Evolutionary conservation across 1,140 invertebrate species (phyloP), one percentile per base, ranked within the genome.

Genomic region (Danaus plexippus): DNA sequence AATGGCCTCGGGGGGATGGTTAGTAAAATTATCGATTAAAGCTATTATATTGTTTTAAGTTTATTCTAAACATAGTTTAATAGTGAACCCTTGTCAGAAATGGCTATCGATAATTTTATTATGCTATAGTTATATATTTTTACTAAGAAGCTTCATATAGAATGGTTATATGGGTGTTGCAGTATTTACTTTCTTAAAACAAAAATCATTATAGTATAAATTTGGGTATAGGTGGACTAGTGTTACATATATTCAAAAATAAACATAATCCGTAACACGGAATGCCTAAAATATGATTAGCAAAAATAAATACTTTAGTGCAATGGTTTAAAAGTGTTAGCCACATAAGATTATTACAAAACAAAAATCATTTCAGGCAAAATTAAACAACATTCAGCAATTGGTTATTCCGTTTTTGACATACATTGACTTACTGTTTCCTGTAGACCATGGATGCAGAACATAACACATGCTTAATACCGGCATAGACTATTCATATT

Each of bases 341-440:
- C 79, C 76, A 86, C 79, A 82, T 63, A 85, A 80, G 52, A 72
- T 79, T 83, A 82, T 54, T 51, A 60, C 42, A 51, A 54, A 52
- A 68, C 22, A 73, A 70, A 73, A 74, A 61, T 72, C 69, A 73
- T 54, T 66, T 75, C 75, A 86, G 79, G 80, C 80, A 81, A 77
- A 80, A 75, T 66, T 52, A 71, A 76, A 72, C 45, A 67, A 73
- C 64, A 77, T 71, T 70, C 73, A 73, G 64, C 70, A 62, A 57
- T 63, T 67, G 63, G 71, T 66, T 72, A 70, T 64, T 67, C 59
- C 22, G 1, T 60, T 71, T 72, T 73, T 71, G 71, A 86, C 83
- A 86, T 86, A 85, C 80, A 79, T 81, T 85, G 81, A 92, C 91
- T 92, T 92, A 92, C 91, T 90, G 89, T 89, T 91, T 92, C 91